phyloP scores from a whole-genome alignment of 2,113 vertebrate species.

The Rutilus rutilus region DNA sequence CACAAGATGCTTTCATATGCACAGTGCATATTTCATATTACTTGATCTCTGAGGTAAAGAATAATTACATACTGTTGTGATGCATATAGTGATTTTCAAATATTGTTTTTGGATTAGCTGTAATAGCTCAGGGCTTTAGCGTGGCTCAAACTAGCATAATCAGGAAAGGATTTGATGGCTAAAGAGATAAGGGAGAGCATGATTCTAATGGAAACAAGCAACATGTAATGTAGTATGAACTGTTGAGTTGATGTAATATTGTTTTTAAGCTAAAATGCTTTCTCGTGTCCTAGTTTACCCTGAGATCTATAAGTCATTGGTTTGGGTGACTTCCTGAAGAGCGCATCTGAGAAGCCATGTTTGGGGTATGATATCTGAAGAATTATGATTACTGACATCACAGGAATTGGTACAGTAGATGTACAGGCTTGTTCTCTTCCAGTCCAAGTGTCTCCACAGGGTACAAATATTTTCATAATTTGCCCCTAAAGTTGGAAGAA shows the following conservation, averaged over 20 bases:
- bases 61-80: constrained; percentile 6
- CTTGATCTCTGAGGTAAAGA: neutral
- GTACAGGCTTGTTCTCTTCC: neutral
- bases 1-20: neutral
- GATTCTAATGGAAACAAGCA: neutral
- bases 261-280: neutral
- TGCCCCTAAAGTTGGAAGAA: neutral
- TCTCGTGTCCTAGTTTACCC: neutral
- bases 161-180: neutral
- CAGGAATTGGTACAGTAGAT: neutral
- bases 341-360: neutral
- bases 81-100: neutral
- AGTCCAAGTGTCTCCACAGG: neutral
- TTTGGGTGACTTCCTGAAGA: neutral
- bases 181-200: neutral
- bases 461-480: neutral
- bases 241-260: neutral
- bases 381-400: neutral
- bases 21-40: neutral
- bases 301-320: no score
- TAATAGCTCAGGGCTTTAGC: neutral
- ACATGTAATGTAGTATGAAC: neutral
- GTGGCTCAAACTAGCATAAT: neutral
- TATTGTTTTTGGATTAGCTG: neutral
- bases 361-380: neutral